Evolutionary conservation across 2,113 vertebrate species (phyloP).

Genomic region (Pandion haliaetus): DNA sequence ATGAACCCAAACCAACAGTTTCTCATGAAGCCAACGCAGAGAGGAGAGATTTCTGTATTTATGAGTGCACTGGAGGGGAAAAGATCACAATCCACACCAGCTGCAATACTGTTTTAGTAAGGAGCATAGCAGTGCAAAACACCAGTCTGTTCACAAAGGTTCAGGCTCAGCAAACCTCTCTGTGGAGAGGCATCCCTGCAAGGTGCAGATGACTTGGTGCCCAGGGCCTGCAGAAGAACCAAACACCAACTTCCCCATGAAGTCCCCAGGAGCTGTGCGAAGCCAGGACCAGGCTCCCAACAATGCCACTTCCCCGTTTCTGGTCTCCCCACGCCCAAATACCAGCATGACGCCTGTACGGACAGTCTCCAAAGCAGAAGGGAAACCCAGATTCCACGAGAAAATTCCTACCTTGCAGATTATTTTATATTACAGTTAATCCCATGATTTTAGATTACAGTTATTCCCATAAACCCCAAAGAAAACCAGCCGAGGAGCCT

Average conservation of each 20-base stretch:
- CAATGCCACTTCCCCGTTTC: rapidly evolving
- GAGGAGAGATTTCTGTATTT: background rate
- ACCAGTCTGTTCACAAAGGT: background rate
- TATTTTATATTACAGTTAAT: background rate
- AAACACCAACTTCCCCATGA: background rate
- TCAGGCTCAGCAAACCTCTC: background rate
- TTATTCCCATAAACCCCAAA: background rate
- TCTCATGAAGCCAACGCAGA: rapidly evolving
- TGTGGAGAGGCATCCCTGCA: background rate
- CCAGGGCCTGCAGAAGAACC: background rate
- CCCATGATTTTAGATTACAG: background rate
- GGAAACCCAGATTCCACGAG: rapidly evolving
- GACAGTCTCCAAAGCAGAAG: background rate
- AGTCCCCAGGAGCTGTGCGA: background rate
- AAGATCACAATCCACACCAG: background rate
- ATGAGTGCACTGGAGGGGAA: background rate
- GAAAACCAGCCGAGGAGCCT: background rate
- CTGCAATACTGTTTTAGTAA: background rate
- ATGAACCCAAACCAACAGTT: rapidly evolving
- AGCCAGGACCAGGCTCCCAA: background rate
- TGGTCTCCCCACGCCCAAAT: background rate
- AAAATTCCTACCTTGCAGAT: background rate
- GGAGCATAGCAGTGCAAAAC: background rate
- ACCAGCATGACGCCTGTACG: rapidly evolving
- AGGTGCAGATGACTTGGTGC: rapidly evolving